These are phyloP conservation scores for Zaprionus obscuricornis DNA, from an alignment of 2,888 invertebrate genomes.

Conservation along the genomic window DNA sequence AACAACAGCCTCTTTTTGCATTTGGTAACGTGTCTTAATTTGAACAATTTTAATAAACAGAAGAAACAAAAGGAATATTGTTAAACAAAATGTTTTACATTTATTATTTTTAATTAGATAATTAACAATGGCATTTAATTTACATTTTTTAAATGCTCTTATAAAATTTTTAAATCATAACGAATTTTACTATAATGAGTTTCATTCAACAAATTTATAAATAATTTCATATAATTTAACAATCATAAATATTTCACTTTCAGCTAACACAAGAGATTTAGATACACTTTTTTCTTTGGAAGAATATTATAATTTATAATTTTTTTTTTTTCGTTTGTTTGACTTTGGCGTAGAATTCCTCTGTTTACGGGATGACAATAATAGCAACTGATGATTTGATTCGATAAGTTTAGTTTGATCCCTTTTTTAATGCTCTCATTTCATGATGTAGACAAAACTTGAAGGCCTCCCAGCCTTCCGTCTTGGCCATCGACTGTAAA, in stretches of 20 bases:
- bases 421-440: constrained; percentile 85
- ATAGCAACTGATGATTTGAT: neutral
- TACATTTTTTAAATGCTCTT: constrained; percentile 13
- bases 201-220: constrained; percentile 48
- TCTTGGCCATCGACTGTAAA: constrained; percentile 91
- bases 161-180: constrained; percentile 15
- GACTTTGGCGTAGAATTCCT: constrained; percentile 43
- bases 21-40: constrained; percentile 18
- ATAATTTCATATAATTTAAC: constrained; percentile 47
- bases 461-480: constrained; percentile 96
- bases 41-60: constrained; percentile 24
- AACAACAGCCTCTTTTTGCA: constrained; percentile 22
- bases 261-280: constrained; percentile 57
- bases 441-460: constrained; percentile 95
- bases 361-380: neutral
- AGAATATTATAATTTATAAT: constrained; percentile 52
- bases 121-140: constrained; percentile 17
- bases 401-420: constrained; percentile 32
- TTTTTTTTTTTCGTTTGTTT: constrained; percentile 37
- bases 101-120: constrained; percentile 19
- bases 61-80: constrained; percentile 1
- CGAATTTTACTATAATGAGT: constrained; percentile 20
- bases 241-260: constrained; percentile 46
- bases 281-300: constrained; percentile 61
- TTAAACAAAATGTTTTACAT: constrained; percentile 11